Evolutionary conservation across 2,113 vertebrate genomes (phyloP), one percentile per base, ranked within the genome.

Genomic region (Scophthalmus maximus): DNA sequence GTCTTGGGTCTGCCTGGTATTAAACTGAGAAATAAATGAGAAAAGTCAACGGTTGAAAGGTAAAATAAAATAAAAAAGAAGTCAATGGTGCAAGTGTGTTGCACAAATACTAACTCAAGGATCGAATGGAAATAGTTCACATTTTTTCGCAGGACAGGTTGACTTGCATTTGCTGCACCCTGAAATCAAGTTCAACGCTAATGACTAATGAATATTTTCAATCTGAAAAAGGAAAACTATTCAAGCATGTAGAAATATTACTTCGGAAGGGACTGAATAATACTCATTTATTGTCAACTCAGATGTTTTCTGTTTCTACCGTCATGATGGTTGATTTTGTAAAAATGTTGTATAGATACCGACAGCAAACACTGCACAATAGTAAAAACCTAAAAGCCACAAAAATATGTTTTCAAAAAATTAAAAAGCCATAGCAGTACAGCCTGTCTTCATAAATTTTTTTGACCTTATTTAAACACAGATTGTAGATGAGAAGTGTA

Each of bases 171-270:
- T 50, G 5, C 8, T 29, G 30, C 10, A 32, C 30, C 59, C 14
- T 60, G 10, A 34, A 44, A 10, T 64, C 11, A 2, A n/a, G 14
- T 57, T 27, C 14, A 32, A 53, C 17, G 22, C 17, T 38, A 44
- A 71, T 42, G 27, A 42, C 32, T 12, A 52, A n/a, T 70, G 29
- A 77, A 42, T 64, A 62, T 53, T 69, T 47, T 55, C 29, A 61
- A 53, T 10, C 30, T 36, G 47, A 52, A 40, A 59, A 12, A 14
- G 18, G 22, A 64, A 65, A 49, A 8, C 36, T 52, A 40, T 52
- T 68, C 23, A 61, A 17, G 40, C 29, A 46, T 61, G 57, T 22
- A 36, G 11, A 22, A 68, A 61, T 27, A 12, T 36, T 1, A 36
- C 1, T 17, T 30, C 1, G 32, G 38, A 47, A 27, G 7, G 38